Evolutionary conservation across 2,888 invertebrate species (phyloP).

Genomic region (Pantelozetes paolii): DNA sequence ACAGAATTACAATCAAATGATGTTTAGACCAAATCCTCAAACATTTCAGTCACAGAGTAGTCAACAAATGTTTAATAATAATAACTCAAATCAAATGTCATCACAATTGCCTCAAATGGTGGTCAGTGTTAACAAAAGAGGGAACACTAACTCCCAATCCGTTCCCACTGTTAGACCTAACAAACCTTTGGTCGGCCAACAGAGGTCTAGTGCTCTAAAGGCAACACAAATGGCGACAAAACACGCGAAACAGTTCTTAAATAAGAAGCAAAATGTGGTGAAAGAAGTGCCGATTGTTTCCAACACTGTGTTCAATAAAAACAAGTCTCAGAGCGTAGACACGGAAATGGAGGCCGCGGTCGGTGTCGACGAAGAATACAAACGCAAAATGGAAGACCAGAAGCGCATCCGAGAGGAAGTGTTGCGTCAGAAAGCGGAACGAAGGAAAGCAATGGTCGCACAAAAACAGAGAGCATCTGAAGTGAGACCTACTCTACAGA

Average conservation of each 20-base stretch:
- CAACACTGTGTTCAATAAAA: not conserved
- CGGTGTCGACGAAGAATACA: conserved; percentile 41
- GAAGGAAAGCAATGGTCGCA: conserved; percentile 29
- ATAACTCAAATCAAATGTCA: not conserved
- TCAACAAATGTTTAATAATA: not conserved
- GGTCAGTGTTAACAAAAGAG: not conserved
- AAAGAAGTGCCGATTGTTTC: conserved; percentile 20
- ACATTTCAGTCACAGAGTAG: conserved; percentile 3
- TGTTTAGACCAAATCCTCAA: not conserved
- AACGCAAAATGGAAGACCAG: conserved; percentile 33
- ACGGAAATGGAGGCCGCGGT: conserved; percentile 32
- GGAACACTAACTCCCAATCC: not conserved
- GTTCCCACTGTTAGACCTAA: not conserved
- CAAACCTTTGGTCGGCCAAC: not conserved
- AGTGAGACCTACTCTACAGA: not conserved
- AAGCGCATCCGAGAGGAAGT: conserved; percentile 35
- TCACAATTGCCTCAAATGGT: not conserved
- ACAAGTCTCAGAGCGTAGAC: not conserved
- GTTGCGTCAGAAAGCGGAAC: conserved; percentile 7
- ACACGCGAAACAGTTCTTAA: conserved; percentile 29
- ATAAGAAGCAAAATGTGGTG: conserved; percentile 12
- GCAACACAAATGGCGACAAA: conserved; percentile 4
- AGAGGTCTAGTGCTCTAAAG: not conserved
- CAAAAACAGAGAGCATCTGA: not conserved
- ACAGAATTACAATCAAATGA: not conserved